Evolutionary conservation across 2,888 invertebrate genomes (phyloP).

Genomic region (Ectobius pallidus): DNA sequence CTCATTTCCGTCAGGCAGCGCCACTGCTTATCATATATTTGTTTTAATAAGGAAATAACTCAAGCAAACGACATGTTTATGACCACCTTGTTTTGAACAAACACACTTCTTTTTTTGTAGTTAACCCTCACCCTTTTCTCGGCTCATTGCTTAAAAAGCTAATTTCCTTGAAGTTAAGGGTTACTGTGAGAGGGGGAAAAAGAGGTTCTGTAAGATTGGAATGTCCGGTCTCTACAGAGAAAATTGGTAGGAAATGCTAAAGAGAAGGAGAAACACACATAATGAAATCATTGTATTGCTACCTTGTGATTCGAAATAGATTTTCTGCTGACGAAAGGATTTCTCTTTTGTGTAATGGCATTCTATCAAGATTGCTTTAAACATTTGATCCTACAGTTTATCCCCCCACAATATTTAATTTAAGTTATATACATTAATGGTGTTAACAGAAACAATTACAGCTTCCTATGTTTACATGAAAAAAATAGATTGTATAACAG

Average conservation of each 20-base stretch:
- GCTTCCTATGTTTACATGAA: too few species aligned
- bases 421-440: too few species aligned
- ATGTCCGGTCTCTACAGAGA: conserved; percentile 24
- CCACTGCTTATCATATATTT: background rate
- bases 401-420: too few species aligned
- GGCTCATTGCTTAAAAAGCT: conserved; percentile 36
- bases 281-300: conserved; percentile 15
- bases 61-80: conserved; percentile 32
- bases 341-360: too few species aligned
- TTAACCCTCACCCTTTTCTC: background rate
- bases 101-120: conserved; percentile 12
- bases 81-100: conserved; percentile 32
- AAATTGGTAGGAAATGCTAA: conserved; percentile 31
- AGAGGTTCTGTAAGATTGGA: conserved; percentile 23
- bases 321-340: background rate
- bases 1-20: conserved; percentile 13
- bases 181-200: background rate
- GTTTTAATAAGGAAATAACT: conserved; percentile 17
- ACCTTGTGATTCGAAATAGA: background rate
- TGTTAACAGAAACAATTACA: too few species aligned
- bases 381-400: too few species aligned
- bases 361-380: too few species aligned
- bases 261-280: conserved; percentile 6
- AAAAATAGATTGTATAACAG: too few species aligned
- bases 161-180: conserved; percentile 27